Evolutionary conservation across 2,113 vertebrate species (phyloP), one percentile per base, ranked within the genome.

Genomic region (Psittacula cyanocephala): DNA sequence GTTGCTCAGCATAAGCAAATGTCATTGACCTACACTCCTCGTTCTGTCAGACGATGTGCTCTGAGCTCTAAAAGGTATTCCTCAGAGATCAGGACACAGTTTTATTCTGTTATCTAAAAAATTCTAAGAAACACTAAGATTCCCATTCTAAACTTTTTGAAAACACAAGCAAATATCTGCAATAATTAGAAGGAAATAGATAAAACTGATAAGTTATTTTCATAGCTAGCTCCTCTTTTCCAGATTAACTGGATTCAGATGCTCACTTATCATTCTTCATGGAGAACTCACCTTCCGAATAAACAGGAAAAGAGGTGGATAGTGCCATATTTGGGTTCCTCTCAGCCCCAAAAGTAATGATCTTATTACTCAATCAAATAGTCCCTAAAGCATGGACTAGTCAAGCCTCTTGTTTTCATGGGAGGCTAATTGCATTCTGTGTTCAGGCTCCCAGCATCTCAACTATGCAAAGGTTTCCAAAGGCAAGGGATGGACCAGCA

Each of bases 381-480:
- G 22, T 10, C 57, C 57, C 57, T 59, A 59, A 23, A 22, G 57
- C 33, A 35, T 59, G 33, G 33, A 35, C 57, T 59, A 35, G 57
- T 23, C 57, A 59, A 59, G 22, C 33, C 33, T 16, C 33, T 35
- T 24, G 22, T 59, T 59, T 59, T 59, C 33, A 35, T 35, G 57
- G 44, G 75, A 85, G 43, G 28, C 28, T 86, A 11, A 35, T 25
- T 78, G 37, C 9, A 3, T 12, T 14, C 41, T 28, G 0, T 8
- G 5, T 70, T 94, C 88, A 27, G 29, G 67, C 80, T 60, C 29
- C n/a, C 31, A 91, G 86, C 35, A 96, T 96, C 49, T 63, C 63
- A 77, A 39, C 69, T 57, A 92, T 86, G 59, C 9, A 7, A 12
- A 1, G 3, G 24, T 28, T 85, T 55, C 75, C 25, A 6, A 67